Conservation (phyloP, 2,113 vertebrate species). For the Heteronetta atricapilla region DNA sequence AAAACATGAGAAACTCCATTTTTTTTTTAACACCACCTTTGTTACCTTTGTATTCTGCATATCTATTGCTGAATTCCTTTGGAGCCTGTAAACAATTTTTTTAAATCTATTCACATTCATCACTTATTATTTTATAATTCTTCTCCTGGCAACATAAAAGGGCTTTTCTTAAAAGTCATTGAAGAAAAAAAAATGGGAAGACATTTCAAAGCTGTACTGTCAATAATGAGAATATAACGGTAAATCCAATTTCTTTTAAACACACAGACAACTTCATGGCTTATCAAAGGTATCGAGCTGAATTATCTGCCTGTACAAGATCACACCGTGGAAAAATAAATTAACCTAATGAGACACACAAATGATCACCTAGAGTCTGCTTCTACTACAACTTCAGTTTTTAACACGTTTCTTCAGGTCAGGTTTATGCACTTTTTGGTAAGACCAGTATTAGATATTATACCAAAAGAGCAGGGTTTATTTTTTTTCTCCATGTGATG, state of each 20-base stretch:
- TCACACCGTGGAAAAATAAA: not conserved
- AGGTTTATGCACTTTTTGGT: not conserved
- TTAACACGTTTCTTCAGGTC: not conserved
- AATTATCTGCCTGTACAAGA: not conserved
- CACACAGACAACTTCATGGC: not conserved
- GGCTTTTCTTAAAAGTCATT: not conserved
- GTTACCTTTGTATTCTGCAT: not conserved
- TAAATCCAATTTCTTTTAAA: not conserved
- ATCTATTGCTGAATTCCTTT: not conserved
- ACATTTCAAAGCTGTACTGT: not conserved
- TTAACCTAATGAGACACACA: not conserved
- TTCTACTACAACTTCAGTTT: not conserved
- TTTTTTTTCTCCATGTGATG: not conserved
- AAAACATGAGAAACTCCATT: too few relatives aligned
- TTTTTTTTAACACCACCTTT: not conserved
- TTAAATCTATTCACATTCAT: not conserved
- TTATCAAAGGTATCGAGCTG: not conserved
- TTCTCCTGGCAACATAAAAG: not conserved
- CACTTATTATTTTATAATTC: not conserved
- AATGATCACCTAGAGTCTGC: not conserved
- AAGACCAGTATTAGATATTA: not conserved
- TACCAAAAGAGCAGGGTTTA: not conserved
- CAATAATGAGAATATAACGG: not conserved
- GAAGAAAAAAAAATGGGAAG: not conserved
- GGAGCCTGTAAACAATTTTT: not conserved